These are phyloP conservation scores for Ostrea edulis DNA, from an alignment of 1,140 invertebrate species.

Conservation along the genomic window DNA sequence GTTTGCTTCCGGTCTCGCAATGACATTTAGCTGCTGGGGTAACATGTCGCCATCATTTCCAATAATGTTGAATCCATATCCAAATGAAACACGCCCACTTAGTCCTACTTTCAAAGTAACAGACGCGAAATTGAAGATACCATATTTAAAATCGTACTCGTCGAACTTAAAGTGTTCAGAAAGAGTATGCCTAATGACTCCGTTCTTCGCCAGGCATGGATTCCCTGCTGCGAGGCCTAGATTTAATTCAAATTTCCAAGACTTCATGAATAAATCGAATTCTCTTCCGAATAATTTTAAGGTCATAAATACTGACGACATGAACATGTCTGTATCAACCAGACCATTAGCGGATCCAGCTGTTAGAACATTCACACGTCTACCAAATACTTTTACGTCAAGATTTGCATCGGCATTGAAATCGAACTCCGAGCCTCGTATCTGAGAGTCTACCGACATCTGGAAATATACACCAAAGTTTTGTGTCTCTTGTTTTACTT, in stretches of 20 bases:
- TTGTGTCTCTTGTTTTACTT: neutral
- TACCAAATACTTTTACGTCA: neutral
- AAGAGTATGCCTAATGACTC: neutral
- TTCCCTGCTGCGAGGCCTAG: neutral
- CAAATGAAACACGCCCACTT: constrained; percentile 6
- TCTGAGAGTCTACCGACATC: neutral
- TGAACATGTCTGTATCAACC: constrained; percentile 3
- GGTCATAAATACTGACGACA: neutral
- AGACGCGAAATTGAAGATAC: neutral
- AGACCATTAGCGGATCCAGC: constrained; percentile 29
- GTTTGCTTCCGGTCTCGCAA: neutral
- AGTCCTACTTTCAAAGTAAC: neutral
- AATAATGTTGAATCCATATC: constrained; percentile 32
- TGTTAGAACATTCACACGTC: neutral
- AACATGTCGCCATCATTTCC: neutral
- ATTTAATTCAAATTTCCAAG: constrained; percentile 15
- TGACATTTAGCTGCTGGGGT: constrained; percentile 1
- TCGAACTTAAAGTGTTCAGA: constrained; percentile 8
- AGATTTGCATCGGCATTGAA: neutral
- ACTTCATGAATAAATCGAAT: constrained; percentile 33
- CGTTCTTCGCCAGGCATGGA: neutral
- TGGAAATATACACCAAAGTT: neutral
- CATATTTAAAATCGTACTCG: neutral
- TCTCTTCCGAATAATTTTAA: neutral
- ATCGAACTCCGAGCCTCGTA: neutral